Evolutionary conservation across 2,797 vertebrate species (phyloP).

Genomic region (Knipowitschia caucasica): DNA sequence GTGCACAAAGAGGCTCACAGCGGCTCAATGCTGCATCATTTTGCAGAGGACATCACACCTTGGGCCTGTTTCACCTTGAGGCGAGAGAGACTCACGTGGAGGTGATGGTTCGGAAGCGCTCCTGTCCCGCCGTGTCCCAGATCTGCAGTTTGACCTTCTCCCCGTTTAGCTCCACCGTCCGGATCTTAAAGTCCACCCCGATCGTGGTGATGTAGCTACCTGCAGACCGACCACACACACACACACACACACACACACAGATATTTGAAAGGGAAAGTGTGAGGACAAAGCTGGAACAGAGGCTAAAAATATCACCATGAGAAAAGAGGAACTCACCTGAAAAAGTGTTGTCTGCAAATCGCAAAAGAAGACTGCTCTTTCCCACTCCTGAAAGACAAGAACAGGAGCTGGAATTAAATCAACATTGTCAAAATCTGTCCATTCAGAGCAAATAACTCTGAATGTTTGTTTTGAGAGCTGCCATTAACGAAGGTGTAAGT

Average conservation of each 20-base stretch:
- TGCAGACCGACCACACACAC: constrained; percentile 53
- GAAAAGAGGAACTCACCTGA: constrained; percentile 84
- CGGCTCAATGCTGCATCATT: neutral
- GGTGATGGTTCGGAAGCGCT: constrained; percentile 97
- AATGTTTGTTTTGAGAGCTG: neutral
- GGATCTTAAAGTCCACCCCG: constrained; percentile 98
- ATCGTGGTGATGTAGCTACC: constrained; percentile 99
- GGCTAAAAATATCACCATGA: neutral
- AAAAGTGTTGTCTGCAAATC: constrained; percentile 99
- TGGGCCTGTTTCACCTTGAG: neutral
- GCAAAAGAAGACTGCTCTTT: constrained; percentile 97
- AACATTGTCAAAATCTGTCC: too few species aligned
- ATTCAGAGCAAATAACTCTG: too few species aligned
- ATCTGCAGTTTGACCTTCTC: constrained; percentile 99
- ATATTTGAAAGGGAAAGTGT: neutral
- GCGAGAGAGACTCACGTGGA: constrained; percentile 86
- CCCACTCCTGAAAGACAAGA: constrained; percentile 84
- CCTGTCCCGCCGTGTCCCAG: constrained; percentile 98
- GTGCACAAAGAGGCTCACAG: neutral
- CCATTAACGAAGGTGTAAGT: too few species aligned
- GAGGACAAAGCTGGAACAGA: neutral
- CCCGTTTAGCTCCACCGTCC: constrained; percentile 96
- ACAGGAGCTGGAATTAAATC: constrained; percentile 33
- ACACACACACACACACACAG: neutral
- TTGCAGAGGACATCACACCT: neutral